Conservation (phyloP, 1,140 invertebrate genomes). For the Drosophila bifasciata region DNA sequence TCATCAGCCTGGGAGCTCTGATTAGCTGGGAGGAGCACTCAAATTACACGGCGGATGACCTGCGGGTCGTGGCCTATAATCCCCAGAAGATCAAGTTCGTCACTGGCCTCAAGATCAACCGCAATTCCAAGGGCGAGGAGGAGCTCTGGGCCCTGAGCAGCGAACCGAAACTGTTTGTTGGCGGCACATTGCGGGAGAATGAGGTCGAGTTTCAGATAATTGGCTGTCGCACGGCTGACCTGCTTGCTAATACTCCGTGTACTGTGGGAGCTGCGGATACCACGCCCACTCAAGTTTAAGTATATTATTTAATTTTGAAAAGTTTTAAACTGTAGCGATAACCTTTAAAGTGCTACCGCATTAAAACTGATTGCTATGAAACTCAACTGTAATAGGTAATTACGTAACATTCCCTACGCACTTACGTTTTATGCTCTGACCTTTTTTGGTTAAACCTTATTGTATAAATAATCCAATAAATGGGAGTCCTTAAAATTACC, state of each 20-base stretch:
- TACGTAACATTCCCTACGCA: no score
- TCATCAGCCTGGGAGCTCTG: conserved; percentile 68
- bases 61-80: conserved; percentile 83
- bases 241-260: conserved; percentile 70
- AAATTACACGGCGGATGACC: conserved; percentile 65
- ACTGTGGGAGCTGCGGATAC: conserved; percentile 45
- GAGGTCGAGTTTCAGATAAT: conserved; percentile 89
- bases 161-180: conserved; percentile 86
- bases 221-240: conserved; percentile 71
- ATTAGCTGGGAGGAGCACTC: conserved; percentile 54
- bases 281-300: background rate
- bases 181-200: conserved; percentile 85
- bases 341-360: conserved; percentile 10
- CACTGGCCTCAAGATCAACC: conserved; percentile 88
- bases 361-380: background rate
- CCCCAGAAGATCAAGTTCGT: conserved; percentile 87
- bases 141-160: conserved; percentile 85
- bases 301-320: conserved; percentile 10
- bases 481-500: no score
- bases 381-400: conserved; percentile 1
- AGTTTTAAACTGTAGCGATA: conserved; percentile 9
- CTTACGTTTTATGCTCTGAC: no score
- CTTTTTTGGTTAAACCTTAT: no score
- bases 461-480: no score
- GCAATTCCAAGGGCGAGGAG: conserved; percentile 85